Base-by-base conservation (phyloP, 37 sponge, comb jelly and placozoan species). In the Oopsacas minuta region DNA sequence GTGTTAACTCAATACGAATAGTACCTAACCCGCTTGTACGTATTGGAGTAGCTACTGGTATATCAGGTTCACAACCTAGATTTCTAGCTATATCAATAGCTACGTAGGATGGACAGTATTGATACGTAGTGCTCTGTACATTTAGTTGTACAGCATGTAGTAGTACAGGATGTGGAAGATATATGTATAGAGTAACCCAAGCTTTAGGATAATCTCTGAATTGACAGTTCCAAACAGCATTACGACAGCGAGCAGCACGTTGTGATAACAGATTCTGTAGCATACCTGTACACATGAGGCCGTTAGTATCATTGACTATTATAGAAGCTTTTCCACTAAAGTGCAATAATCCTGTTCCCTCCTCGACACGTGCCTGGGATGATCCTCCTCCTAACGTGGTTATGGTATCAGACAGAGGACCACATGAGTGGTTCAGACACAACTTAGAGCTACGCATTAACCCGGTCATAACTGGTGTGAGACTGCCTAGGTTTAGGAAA, bases 311-410 rank as follows among this genome's bases (percentile, higher is more conserved):
- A 12, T 61, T 61, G 1, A 61, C 75, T 7, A 61, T 61, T 3
- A 61, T 61, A 10, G 75, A 61, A 25, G 75, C 75, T 61, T 61
- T 61, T 34, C 75, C 75, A 61, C 75, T 61, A 34, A 61, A 61
- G 28, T 61, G 75, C 75, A 61, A 34, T 12, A 61, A 61, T 3
- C 75, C 75, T 3, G 75, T 61, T 10, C 75, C 75, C 28, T 61
- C 75, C 75, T 61, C 75, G 5, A 61, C 75, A 3, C 75, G 75
- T 61, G 75, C 75, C 22, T 61, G 75, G 1, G 20, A 25, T 25
- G 75, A 25, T 3, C 75, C 75, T 20, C 75, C 75, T 3, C 75
- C 75, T 34, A 61, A 34, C 1, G 75, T 61, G 7, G 75, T 61
- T 10, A 61, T 61, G 7, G 75, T 61, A 34, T 61, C 75, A 34